These are phyloP conservation scores for Oikopleura dioica DNA, from an alignment of 23 tunicate genomes.

Conservation along the genomic window DNA sequence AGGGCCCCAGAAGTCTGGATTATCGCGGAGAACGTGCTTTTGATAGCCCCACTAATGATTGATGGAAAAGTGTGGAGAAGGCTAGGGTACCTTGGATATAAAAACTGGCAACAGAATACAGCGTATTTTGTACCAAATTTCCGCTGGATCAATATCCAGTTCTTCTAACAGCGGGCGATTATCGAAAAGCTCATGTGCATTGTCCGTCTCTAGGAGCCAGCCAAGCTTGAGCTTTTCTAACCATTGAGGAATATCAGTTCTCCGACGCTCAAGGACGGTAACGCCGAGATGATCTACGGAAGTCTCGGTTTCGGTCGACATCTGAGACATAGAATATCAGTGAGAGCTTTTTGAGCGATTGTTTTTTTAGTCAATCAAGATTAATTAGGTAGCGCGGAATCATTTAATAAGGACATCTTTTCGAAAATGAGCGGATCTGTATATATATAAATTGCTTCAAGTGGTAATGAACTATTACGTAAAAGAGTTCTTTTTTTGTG, in stretches of 20 bases:
- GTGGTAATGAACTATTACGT: too few relatives aligned
- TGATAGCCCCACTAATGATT: constrained; percentile 31
- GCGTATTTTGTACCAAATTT: constrained; percentile 67
- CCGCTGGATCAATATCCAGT: constrained; percentile 72
- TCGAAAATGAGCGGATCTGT: too few relatives aligned
- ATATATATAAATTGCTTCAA: too few relatives aligned
- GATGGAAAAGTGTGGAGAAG: too few relatives aligned
- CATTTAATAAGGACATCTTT: too few relatives aligned
- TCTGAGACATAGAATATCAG: neutral
- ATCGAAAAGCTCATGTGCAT: constrained; percentile 21
- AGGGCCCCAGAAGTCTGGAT: constrained; percentile 99
- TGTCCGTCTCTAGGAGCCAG: constrained; percentile 80
- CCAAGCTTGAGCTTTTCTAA: constrained; percentile 14
- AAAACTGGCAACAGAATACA: constrained; percentile 72
- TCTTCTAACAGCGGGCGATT: constrained; percentile 73
- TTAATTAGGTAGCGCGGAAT: too few relatives aligned
- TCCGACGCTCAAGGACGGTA: neutral
- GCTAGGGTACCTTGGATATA: too few relatives aligned
- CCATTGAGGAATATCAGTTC: neutral
- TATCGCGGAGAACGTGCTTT: constrained; percentile 39
- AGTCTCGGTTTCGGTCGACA: neutral
- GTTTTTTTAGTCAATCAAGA: too few relatives aligned
- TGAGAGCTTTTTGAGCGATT: too few relatives aligned
- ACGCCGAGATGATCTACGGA: neutral
- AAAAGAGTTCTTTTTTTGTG: too few relatives aligned